Conservation (phyloP, 2,113 vertebrate species). For the Pipra filicauda region DNA sequence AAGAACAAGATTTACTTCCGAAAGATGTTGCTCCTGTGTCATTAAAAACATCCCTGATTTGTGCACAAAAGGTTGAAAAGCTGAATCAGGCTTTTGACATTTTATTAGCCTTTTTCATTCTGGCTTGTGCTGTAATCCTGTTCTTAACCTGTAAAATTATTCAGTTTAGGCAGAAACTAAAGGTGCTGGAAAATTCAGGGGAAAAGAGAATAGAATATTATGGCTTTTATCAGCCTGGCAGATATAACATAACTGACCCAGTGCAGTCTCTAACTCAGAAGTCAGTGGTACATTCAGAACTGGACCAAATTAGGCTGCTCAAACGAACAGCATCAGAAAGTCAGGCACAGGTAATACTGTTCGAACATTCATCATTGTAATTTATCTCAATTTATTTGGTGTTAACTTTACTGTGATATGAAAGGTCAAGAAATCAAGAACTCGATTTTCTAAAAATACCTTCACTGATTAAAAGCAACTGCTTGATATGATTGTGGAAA, state of each 20-base stretch:
- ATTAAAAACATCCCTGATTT: constrained; percentile 66
- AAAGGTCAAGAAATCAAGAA: neutral
- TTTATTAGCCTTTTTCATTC: constrained; percentile 79
- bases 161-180: constrained; percentile 73
- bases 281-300: constrained; percentile 56
- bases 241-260: constrained; percentile 70
- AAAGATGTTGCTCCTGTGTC: constrained; percentile 58
- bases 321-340: constrained; percentile 72
- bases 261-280: constrained; percentile 42
- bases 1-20: neutral
- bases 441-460: neutral
- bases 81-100: constrained; percentile 78
- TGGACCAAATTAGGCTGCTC: constrained; percentile 70
- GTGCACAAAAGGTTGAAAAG: constrained; percentile 73
- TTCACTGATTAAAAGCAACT: neutral
- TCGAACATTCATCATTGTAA: constrained; percentile 81
- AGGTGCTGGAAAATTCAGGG: constrained; percentile 64
- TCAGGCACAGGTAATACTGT: constrained; percentile 81
- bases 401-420: neutral
- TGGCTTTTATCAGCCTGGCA: constrained; percentile 79
- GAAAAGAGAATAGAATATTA: constrained; percentile 82
- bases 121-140: constrained; percentile 76
- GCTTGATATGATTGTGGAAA: neutral
- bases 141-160: constrained; percentile 76
- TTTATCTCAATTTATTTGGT: neutral